Conservation (phyloP, 2,797 vertebrate species). For the Gastrophryne carolinensis region DNA sequence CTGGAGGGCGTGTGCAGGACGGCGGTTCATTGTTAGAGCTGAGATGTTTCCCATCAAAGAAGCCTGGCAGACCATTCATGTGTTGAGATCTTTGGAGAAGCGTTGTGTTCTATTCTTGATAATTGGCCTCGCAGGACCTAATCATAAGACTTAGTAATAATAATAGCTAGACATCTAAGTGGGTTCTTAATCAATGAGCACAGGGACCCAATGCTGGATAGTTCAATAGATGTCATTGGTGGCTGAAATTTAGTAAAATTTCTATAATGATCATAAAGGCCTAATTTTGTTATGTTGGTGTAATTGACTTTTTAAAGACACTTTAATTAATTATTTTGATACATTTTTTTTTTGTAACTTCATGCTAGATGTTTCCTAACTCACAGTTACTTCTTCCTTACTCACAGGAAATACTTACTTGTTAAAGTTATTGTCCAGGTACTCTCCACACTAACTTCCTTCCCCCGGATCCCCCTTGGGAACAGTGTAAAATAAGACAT, state of each 20-base stretch:
- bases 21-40: constrained; percentile 41
- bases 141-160: constrained; percentile 50
- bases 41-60: constrained; percentile 48
- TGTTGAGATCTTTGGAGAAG: constrained; percentile 49
- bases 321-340: too few relatives aligned
- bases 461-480: too few relatives aligned
- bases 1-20: constrained; percentile 36
- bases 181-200: constrained; percentile 46
- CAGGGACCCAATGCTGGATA: constrained; percentile 7
- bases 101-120: constrained; percentile 48
- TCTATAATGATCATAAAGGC: background rate
- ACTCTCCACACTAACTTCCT: too few relatives aligned
- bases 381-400: too few relatives aligned
- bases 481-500: too few relatives aligned
- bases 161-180: constrained; percentile 47
- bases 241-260: constrained; percentile 8
- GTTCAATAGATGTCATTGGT: constrained; percentile 18
- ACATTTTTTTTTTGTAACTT: too few relatives aligned
- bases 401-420: too few relatives aligned
- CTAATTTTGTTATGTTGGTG: background rate
- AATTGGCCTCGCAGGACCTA: constrained; percentile 52
- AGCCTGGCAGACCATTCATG: constrained; percentile 42
- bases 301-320: background rate
- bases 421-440: too few relatives aligned
- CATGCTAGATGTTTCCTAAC: too few relatives aligned